These are phyloP conservation scores for Mamestra brassicae DNA, from an alignment of 2,888 invertebrate genomes.

Conservation along the genomic window DNA sequence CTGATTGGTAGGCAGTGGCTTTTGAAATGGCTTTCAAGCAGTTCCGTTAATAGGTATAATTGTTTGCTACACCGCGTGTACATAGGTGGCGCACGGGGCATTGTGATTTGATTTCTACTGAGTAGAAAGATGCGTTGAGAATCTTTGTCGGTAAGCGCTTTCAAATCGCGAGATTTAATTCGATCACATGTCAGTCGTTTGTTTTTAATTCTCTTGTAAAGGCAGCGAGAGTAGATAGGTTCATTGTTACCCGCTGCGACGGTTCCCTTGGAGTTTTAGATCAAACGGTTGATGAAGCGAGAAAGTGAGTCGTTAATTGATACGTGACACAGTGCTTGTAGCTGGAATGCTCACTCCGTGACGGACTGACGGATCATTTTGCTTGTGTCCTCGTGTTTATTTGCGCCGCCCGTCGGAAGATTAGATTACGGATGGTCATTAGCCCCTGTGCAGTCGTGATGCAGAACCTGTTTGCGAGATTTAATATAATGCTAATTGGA, in stretches of 20 bases:
- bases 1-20: conserved; percentile 31
- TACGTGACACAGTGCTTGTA: conserved; percentile 52
- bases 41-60: conserved; percentile 41
- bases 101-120: conserved; percentile 38
- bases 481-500: conserved; percentile 72
- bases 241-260: conserved; percentile 34
- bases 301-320: conserved; percentile 62
- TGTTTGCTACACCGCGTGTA: conserved; percentile 34
- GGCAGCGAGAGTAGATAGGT: conserved; percentile 5
- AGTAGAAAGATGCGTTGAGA: conserved; percentile 28
- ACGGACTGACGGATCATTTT: conserved; percentile 65
- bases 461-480: conserved; percentile 79
- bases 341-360: conserved; percentile 62
- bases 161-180: conserved; percentile 24
- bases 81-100: conserved; percentile 5
- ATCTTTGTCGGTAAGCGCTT: conserved; percentile 31
- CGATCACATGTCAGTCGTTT: conserved; percentile 15
- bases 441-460: conserved; percentile 78
- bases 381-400: conserved; percentile 72
- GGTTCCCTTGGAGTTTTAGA: conserved; percentile 37
- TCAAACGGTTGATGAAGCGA: conserved; percentile 43
- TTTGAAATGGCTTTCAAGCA: conserved; percentile 42
- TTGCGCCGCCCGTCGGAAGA: conserved; percentile 76
- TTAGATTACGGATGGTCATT: conserved; percentile 88
- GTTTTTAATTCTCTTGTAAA: conserved; percentile 20